phyloP scores from a whole-genome alignment of 1,140 invertebrate species.

The Sycophila sp. region DNA sequence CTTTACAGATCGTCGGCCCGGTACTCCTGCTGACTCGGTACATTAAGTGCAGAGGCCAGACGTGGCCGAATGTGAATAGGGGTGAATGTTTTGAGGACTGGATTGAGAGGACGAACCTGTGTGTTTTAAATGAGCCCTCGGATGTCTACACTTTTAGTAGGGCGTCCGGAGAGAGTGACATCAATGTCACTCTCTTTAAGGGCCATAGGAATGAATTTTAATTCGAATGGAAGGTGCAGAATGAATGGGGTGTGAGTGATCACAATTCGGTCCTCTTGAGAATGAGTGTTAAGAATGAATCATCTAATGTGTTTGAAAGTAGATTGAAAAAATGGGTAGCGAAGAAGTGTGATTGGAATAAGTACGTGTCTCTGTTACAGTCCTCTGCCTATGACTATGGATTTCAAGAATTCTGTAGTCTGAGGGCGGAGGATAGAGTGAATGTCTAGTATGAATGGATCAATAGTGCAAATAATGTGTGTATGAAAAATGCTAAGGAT shows the following conservation, averaged over 20 bases:
- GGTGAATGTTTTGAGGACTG: too few relatives aligned
- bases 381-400: not conserved
- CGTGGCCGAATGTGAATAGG: too few relatives aligned
- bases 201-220: not conserved
- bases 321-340: too few relatives aligned
- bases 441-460: not conserved
- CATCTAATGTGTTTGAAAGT: not conserved
- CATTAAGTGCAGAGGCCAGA: too few relatives aligned
- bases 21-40: too few relatives aligned
- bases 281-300: not conserved
- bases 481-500: not conserved
- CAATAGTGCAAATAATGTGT: not conserved
- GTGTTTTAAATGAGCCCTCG: too few relatives aligned
- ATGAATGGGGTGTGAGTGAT: not conserved
- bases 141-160: too few relatives aligned
- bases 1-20: too few relatives aligned
- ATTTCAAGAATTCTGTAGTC: not conserved
- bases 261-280: not conserved
- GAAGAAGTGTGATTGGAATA: not conserved
- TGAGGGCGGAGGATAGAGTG: not conserved
- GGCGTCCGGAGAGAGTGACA: too few relatives aligned
- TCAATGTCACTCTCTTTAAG: too few relatives aligned
- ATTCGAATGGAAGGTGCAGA: not conserved
- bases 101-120: too few relatives aligned
- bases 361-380: not conserved